Base-by-base conservation (phyloP, 2,888 invertebrate genomes). In the Osedax fenrisi region DNA sequence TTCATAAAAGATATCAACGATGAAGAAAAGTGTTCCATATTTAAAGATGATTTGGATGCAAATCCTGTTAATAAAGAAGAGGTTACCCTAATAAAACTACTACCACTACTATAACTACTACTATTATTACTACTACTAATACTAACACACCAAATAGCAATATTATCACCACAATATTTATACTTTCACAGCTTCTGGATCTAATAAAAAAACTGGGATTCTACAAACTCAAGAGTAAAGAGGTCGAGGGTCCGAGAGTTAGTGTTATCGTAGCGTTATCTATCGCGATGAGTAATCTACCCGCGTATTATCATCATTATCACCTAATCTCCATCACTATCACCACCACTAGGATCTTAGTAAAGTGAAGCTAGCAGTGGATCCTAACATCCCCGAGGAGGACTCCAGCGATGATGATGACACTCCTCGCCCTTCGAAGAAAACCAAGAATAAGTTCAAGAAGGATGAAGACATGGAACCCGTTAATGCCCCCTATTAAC, bases 21-120 rank as follows among this genome's bases (percentile, higher is more conserved):
- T 73, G 80, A 78, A 66, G 79, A 78, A 69, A 78, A 79, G 24
- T 27, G 73, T 26, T 56, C 72, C 13, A 78, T 79, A 17, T 56
- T 75, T 73, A 78, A 76, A 17, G 78, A 80, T 22, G 81, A 81
- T 26, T 73, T 80, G 10, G 80, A 81, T 64, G 79, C 77, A 3
- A 80, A 81, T 25, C 80, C 81, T 3, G 72, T 82, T 22, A 81
- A 81, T 61, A 79, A 75, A 75, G 80, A 81, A 77, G 81, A 81
- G 78, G 81, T 82, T 73, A 56, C 61, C 62, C 5, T 21, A n/a
- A n/a, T n/a, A n/a, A n/a, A n/a, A n/a, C n/a, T n/a, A n/a, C n/a
- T n/a, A n/a, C n/a, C n/a, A n/a, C n/a, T n/a, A n/a, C n/a, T n/a
- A n/a, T n/a, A n/a, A n/a, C n/a, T n/a, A n/a, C n/a, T n/a, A n/a